Conservation (phyloP, 2,113 vertebrate genomes). For the Hippotragus niger region DNA sequence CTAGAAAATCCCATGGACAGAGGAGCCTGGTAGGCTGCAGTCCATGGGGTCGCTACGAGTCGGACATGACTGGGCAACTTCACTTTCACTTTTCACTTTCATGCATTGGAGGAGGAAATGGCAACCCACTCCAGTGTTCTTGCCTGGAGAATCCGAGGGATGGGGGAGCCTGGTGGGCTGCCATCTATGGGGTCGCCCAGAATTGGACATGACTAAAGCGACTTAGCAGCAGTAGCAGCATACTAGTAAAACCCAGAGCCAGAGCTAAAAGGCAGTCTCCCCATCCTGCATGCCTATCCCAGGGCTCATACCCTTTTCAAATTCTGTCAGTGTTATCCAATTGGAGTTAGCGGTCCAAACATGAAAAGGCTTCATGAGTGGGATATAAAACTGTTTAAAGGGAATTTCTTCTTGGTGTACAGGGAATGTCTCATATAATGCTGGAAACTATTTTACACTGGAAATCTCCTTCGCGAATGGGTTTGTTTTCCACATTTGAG, state of each 20-base stretch:
- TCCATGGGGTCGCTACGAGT: too few species aligned
- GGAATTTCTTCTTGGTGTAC: not conserved
- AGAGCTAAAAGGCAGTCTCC: not conserved
- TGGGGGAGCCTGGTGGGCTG: too few species aligned
- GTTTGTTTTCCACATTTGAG: constrained; percentile 47
- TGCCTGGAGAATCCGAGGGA: too few species aligned
- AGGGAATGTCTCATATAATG: constrained; percentile 9
- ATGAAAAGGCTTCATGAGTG: not conserved
- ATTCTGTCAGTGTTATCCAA: not conserved
- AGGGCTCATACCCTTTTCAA: not conserved
- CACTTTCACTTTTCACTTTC: too few species aligned
- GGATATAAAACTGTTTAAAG: not conserved
- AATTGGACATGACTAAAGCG: too few species aligned
- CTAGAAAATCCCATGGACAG: too few species aligned
- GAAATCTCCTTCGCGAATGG: not conserved
- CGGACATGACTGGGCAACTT: too few species aligned
- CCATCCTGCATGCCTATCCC: not conserved
- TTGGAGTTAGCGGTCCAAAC: not conserved
- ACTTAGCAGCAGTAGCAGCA: too few species aligned
- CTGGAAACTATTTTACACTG: constrained; percentile 38
- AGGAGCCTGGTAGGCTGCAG: too few species aligned
- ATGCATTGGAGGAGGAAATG: too few species aligned
- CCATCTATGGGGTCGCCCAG: too few species aligned
- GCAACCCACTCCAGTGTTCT: too few species aligned
- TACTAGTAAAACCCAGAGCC: not conserved